phyloP scores from a whole-genome alignment of 2,113 vertebrate species.

The Nannospalax galili region DNA sequence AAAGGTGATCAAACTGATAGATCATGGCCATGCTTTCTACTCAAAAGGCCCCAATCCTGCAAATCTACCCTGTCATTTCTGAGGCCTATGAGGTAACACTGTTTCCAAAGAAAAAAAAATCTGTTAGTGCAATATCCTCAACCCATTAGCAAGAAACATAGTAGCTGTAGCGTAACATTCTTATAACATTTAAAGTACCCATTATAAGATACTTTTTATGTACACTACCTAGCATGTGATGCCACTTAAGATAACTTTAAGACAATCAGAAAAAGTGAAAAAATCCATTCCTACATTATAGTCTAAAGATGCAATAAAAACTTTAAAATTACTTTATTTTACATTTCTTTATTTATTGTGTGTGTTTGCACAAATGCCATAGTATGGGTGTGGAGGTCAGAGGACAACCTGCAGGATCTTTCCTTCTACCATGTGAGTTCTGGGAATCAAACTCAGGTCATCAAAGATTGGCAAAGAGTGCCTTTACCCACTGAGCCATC shows the following conservation, averaged over 20 bases:
- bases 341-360: not conserved
- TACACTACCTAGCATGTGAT: not conserved
- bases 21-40: not conserved
- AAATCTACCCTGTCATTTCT: not conserved
- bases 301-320: not conserved
- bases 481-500: not conserved
- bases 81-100: not conserved
- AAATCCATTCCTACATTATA: not conserved
- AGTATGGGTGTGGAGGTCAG: not conserved
- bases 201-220: conserved; percentile 39
- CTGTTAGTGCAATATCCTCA: conserved; percentile 1
- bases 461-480: not conserved
- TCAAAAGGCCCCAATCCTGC: not conserved
- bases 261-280: not conserved
- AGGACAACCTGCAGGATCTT: no score
- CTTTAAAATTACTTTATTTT: not conserved
- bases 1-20: conserved; percentile 15
- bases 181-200: not conserved
- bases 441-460: not conserved
- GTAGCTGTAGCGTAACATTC: not conserved
- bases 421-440: not conserved
- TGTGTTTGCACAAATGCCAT: not conserved
- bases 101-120: conserved; percentile 32
- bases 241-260: conserved; percentile 36
- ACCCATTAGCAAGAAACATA: not conserved